Evolutionary conservation across 2,888 invertebrate genomes (phyloP).

Genomic region (Lysandra coridon): DNA sequence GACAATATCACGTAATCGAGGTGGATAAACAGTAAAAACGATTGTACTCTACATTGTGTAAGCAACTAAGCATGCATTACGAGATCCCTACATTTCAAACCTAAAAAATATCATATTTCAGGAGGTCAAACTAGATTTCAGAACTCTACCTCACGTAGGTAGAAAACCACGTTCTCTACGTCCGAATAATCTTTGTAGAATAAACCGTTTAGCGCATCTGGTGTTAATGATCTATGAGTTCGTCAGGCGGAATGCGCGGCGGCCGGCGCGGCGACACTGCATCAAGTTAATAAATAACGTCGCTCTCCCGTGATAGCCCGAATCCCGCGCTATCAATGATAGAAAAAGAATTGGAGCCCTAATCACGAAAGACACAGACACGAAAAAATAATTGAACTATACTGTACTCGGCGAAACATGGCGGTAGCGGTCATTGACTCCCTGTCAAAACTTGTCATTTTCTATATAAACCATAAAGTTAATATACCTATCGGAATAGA

Average conservation of each 20-base stretch:
- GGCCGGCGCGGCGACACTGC: slow-evolving; percentile 63
- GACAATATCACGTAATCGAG: neutral
- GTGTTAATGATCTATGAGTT: slow-evolving; percentile 27
- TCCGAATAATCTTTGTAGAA: slow-evolving; percentile 11
- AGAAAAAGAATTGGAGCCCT: neutral
- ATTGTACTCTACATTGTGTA: neutral
- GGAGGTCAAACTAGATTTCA: no score
- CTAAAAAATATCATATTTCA: no score
- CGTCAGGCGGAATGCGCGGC: slow-evolving; percentile 61
- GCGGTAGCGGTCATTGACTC: no score
- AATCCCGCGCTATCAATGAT: slow-evolving; percentile 46
- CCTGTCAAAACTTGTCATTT: no score
- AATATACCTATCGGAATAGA: no score
- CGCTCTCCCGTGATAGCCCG: slow-evolving; percentile 46
- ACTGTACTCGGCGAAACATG: no score
- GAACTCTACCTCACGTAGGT: neutral
- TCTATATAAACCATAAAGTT: no score
- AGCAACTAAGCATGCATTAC: no score
- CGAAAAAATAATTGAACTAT: no score
- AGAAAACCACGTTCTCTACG: neutral
- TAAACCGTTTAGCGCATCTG: slow-evolving; percentile 24
- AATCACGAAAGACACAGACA: no score
- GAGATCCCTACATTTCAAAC: no score
- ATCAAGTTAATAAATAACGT: slow-evolving; percentile 72
- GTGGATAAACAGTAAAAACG: no score